phyloP scores from a whole-genome alignment of 2,113 vertebrate genomes.

The Mormoops blainvillei region DNA sequence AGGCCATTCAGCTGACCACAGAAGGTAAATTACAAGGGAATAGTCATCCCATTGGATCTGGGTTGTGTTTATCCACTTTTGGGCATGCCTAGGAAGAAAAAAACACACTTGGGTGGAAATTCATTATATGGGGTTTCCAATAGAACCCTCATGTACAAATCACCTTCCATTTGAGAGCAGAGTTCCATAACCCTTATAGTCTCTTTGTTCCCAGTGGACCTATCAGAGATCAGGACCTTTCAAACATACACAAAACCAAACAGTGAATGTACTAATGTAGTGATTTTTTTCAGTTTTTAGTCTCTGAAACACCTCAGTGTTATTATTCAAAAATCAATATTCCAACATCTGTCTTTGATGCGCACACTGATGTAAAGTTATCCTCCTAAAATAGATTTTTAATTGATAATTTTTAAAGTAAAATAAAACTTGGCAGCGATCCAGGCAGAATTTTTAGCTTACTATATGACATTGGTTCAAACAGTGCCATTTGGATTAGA shows the following conservation, averaged over 20 bases:
- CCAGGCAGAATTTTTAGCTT: not conserved
- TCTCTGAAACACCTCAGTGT: not conserved
- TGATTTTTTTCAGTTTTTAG: not conserved
- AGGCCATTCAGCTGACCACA: not conserved
- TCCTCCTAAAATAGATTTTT: not conserved
- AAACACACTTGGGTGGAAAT: not conserved
- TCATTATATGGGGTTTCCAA: not conserved
- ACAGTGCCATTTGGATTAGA: not conserved
- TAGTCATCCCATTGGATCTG: not conserved
- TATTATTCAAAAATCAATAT: not conserved
- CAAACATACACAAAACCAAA: not conserved
- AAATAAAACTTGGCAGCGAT: not conserved
- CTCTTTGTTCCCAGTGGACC: not conserved
- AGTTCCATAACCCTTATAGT: not conserved
- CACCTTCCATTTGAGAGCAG: not conserved
- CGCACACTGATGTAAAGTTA: not conserved
- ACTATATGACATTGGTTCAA: not conserved
- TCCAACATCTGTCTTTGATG: not conserved
- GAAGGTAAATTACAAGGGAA: not conserved
- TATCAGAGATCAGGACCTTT: not conserved
- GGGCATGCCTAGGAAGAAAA: not conserved
- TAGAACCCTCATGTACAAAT: not conserved
- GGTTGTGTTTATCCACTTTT: not conserved
- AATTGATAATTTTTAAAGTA: not conserved
- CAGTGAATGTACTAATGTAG: not conserved